Base-by-base conservation (phyloP, 1,140 invertebrate genomes). In the Melitaea cinxia region DNA sequence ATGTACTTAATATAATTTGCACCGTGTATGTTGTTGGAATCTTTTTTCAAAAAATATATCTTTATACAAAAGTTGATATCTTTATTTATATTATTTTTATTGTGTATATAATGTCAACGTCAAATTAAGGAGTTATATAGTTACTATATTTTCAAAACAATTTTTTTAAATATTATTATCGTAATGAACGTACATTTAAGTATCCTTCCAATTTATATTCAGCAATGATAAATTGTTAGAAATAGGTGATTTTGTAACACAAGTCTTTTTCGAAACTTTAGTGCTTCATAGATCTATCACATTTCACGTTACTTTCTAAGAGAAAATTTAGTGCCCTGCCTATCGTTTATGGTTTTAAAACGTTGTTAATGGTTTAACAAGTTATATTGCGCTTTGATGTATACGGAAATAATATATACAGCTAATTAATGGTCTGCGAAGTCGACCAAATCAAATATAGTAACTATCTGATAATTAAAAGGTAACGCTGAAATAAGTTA, bases 401-500 rank as follows among this genome's bases (percentile, higher is more conserved):
- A 19, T 42, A 42, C 37, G 17, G 37, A 42, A 42, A 42, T 33
- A 33, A 33, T 7, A 17, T 10, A 47, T 47, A 21, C 19, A 6
- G 7, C 17, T 21, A 47, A 47, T 21, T 47, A n/a, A 47, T n/a
- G 17, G 4, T 4, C 7, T 21, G n/a, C 5, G 23, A n/a, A 47
- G 0, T 47, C 19, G 42, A 47, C 12, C 42, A 17, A 7, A 9
- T 47, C 10, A n/a, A 47, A 47, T 9, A 21, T 21, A 10, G 9
- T n/a, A 21, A 23, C 10, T 23, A n/a, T 23, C 9, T 6, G 37
- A 42, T 12, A 47, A 47, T 47, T 47, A 47, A 63, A 47, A 35
- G 17, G n/a, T 19, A 47, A 60, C 50, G 50, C 47, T 50, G 54
- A 54, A 58, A 65, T 65, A 45, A 33, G 62, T 17, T 23, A 53